phyloP scores from a whole-genome alignment of 2,113 vertebrate species.

The Hippolais icterina region DNA sequence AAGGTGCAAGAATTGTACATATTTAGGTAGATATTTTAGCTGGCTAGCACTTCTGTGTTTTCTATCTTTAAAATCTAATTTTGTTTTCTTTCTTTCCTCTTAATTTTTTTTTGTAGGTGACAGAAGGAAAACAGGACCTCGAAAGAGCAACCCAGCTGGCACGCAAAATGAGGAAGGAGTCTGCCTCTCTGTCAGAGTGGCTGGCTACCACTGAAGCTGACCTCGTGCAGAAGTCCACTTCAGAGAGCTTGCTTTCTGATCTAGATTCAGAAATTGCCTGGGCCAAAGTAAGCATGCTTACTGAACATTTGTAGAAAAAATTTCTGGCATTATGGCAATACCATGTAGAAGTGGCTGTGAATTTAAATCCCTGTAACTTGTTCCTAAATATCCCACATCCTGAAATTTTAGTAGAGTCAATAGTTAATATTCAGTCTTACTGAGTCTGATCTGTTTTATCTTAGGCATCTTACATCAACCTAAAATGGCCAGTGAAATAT shows the following conservation, averaged over 20 bases:
- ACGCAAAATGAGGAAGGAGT: conserved; percentile 85
- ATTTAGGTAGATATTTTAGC: neutral
- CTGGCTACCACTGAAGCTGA: conserved; percentile 80
- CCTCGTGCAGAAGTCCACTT: conserved; percentile 84
- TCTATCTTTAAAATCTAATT: neutral
- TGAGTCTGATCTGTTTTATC: neutral
- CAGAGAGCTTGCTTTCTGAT: conserved; percentile 83
- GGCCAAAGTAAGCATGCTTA: conserved; percentile 84
- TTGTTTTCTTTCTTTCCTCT: neutral
- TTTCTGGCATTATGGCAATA: neutral
- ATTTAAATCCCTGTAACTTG: neutral
- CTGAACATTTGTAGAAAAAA: neutral
- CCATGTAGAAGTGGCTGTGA: neutral
- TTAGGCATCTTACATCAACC: neutral
- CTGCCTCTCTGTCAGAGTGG: conserved; percentile 84
- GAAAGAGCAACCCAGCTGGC: conserved; percentile 88
- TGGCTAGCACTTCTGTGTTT: neutral
- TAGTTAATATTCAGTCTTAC: neutral
- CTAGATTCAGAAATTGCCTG: conserved; percentile 89
- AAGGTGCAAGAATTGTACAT: neutral
- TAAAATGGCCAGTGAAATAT: neutral
- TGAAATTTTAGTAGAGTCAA: neutral
- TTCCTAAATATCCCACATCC: neutral
- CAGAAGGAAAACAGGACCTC: conserved; percentile 93
- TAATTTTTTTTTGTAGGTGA: conserved; percentile 78